Evolutionary conservation across 1,140 invertebrate species (phyloP).

Genomic region (Hydropsyche tenuis): DNA sequence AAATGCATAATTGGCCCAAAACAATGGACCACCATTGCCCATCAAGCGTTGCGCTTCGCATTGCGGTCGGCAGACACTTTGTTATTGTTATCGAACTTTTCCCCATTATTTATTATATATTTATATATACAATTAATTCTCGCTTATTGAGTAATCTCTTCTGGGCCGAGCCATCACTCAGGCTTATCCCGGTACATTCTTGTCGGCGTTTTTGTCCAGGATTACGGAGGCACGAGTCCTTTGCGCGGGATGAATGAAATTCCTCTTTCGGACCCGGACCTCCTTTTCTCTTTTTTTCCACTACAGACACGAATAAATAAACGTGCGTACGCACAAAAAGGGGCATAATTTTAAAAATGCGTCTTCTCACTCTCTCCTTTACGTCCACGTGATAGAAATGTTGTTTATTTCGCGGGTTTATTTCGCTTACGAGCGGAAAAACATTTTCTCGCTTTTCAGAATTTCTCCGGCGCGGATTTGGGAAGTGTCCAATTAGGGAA

Average conservation of each 20-base stretch:
- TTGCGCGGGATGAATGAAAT: neutral
- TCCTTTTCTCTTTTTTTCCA: neutral
- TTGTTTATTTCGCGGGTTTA: constrained; percentile 13
- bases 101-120: too few relatives aligned
- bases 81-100: too few relatives aligned
- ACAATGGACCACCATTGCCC: too few relatives aligned
- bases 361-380: neutral
- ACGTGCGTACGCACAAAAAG: neutral
- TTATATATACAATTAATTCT: neutral
- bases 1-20: too few relatives aligned
- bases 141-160: constrained; percentile 3
- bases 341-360: constrained; percentile 5
- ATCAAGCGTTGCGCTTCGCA: too few relatives aligned
- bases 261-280: neutral
- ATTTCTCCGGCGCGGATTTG: neutral
- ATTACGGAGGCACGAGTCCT: neutral
- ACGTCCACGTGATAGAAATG: neutral
- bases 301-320: neutral
- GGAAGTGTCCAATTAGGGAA: constrained; percentile 19
- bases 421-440: neutral
- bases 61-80: too few relatives aligned
- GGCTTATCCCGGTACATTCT: constrained; percentile 3
- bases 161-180: neutral
- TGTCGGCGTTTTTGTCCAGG: constrained; percentile 13
- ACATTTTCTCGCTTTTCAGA: constrained; percentile 4